These are phyloP conservation scores for Spilogale gracilis DNA, from an alignment of 2,113 vertebrate species.

Conservation along the genomic window DNA sequence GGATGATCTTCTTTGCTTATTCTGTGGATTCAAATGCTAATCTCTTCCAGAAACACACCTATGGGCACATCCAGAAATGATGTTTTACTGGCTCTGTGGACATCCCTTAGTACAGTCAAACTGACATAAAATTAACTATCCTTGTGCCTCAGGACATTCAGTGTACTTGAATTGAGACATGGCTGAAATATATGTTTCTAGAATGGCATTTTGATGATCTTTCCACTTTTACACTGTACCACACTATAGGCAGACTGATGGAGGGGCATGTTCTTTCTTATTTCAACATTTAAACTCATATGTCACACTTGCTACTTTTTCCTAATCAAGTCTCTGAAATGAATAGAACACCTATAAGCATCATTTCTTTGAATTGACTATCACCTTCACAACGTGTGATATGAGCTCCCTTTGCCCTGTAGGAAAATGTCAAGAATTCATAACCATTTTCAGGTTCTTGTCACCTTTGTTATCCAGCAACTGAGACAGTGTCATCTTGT, in stretches of 20 bases:
- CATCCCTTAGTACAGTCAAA: not conserved
- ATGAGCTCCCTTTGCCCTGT: slow-evolving; percentile 27
- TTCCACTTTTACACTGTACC: not conserved
- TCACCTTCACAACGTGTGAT: not conserved
- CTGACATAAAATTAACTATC: not conserved
- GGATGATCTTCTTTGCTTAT: not conserved
- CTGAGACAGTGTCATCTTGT: slow-evolving; percentile 42
- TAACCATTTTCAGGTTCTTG: slow-evolving; percentile 63
- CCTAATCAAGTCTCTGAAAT: slow-evolving; percentile 11
- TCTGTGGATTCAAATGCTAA: not conserved
- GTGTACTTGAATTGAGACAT: not conserved
- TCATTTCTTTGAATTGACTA: slow-evolving; percentile 56
- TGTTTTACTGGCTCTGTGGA: not conserved
- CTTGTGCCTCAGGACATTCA: not conserved
- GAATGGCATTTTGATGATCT: not conserved
- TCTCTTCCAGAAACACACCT: not conserved
- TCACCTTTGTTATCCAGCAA: slow-evolving; percentile 59
- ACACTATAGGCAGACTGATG: not conserved
- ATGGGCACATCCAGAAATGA: not conserved
- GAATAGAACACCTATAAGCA: slow-evolving; percentile 23
- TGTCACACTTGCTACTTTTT: slow-evolving; percentile 11
- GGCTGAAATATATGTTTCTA: not conserved
- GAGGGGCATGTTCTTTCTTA: not conserved
- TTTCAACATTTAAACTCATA: not conserved
- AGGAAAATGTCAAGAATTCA: slow-evolving; percentile 71